Percentiles rank a stretch among this genome's conserved stretches.
These are phyloP conservation scores for Scaptomyza caliginosa DNA, from an alignment of 2,888 invertebrate genomes.

Conservation along the genomic window DNA sequence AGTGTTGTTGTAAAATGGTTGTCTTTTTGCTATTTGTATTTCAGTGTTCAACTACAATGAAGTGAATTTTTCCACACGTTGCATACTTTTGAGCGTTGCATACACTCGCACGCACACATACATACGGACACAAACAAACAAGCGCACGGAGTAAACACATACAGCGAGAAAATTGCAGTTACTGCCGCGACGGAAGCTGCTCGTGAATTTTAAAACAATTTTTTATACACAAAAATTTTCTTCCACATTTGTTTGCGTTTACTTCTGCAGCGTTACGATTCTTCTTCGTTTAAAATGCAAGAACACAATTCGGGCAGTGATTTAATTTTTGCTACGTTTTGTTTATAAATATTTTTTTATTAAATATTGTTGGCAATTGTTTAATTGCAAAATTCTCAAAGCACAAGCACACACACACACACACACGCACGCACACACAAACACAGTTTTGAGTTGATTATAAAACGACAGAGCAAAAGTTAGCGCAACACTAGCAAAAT, in stretches of 20 bases:
- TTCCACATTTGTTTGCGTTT: slow-evolving; percentile 34
- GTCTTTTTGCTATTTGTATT: slow-evolving; percentile 32
- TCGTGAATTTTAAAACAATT: slow-evolving; percentile 75
- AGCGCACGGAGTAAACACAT: slow-evolving; percentile 39
- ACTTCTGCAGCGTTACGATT: neutral
- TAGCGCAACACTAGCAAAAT: slow-evolving; percentile 82
- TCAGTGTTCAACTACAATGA: slow-evolving; percentile 69
- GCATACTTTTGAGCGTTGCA: slow-evolving; percentile 69
- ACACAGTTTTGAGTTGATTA: slow-evolving; percentile 66
- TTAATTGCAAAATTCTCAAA: slow-evolving; percentile 22
- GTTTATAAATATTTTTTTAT: slow-evolving; percentile 17
- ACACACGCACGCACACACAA: slow-evolving; percentile 27
- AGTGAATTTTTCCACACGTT: slow-evolving; percentile 70
- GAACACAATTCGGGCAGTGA: slow-evolving; percentile 16
- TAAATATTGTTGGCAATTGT: slow-evolving; percentile 30
- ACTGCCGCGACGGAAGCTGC: slow-evolving; percentile 61
- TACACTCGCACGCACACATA: slow-evolving; percentile 35
- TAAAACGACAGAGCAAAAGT: slow-evolving; percentile 82
- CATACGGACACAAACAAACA: slow-evolving; percentile 20
- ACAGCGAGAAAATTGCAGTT: slow-evolving; percentile 66
- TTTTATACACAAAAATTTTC: slow-evolving; percentile 53
- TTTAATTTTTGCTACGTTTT: slow-evolving; percentile 24
- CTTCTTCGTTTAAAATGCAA: neutral
- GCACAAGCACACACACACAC: slow-evolving; percentile 19
- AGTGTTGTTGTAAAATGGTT: slow-evolving; percentile 36